Evolutionary conservation across 1,140 invertebrate species (phyloP).

Genomic region (Aphidius gifuensis): DNA sequence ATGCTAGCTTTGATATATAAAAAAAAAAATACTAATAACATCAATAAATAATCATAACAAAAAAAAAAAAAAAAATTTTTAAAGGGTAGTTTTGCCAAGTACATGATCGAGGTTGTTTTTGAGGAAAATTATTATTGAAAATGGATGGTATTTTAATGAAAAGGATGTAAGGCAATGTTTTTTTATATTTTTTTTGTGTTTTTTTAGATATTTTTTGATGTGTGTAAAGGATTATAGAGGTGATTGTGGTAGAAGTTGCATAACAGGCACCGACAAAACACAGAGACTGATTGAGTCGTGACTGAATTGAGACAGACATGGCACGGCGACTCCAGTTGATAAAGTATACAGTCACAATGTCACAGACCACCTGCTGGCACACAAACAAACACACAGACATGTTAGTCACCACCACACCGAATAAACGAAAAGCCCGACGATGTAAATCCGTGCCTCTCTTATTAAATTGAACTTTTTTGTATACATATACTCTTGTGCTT

Average conservation of each 20-base stretch:
- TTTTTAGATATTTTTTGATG: constrained; percentile 10
- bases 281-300: constrained; percentile 35
- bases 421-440: constrained; percentile 24
- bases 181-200: constrained; percentile 1
- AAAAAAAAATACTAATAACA: too few relatives aligned
- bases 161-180: neutral
- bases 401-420: constrained; percentile 57
- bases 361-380: constrained; percentile 58
- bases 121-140: too few relatives aligned
- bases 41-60: too few relatives aligned
- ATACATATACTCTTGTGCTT: neutral
- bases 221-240: neutral
- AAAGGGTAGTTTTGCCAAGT: too few relatives aligned
- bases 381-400: constrained; percentile 57
- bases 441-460: neutral
- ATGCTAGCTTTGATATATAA: too few relatives aligned
- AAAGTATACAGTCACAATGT: constrained; percentile 54
- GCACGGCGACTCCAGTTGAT: constrained; percentile 55
- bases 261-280: constrained; percentile 38
- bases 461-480: neutral
- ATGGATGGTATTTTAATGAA: constrained; percentile 4
- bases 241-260: constrained; percentile 20
- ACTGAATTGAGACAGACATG: constrained; percentile 42
- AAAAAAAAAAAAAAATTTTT: too few relatives aligned
- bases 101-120: too few relatives aligned